These are phyloP conservation scores for Malacoraja senta DNA, from an alignment of 2,797 vertebrate genomes.

Conservation along the genomic window DNA sequence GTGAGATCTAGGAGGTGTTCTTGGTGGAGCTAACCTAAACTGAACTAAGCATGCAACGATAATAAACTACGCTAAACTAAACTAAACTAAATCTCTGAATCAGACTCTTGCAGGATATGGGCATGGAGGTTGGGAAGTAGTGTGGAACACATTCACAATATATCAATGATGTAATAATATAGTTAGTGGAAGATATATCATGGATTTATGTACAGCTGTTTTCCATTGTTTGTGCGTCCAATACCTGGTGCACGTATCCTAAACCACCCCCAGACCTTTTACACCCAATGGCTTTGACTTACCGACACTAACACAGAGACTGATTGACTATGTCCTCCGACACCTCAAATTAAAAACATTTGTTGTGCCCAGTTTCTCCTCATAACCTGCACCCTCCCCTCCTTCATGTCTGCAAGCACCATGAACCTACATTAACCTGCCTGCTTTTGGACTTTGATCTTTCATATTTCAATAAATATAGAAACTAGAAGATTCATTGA, in stretches of 20 bases:
- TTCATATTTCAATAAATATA: not conserved
- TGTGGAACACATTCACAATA: not conserved
- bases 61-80: too few relatives aligned
- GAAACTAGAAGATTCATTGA: not conserved
- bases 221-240: not conserved
- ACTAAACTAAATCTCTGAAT: constrained; percentile 8
- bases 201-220: not conserved
- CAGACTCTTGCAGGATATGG: too few relatives aligned
- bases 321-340: not conserved
- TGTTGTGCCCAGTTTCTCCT: not conserved
- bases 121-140: too few relatives aligned
- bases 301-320: too few relatives aligned
- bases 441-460: not conserved
- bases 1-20: too few relatives aligned
- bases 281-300: not conserved
- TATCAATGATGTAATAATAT: not conserved
- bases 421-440: not conserved
- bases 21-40: too few relatives aligned
- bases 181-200: not conserved
- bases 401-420: not conserved
- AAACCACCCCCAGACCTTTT: not conserved
- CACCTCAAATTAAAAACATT: not conserved
- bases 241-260: not conserved
- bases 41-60: too few relatives aligned
- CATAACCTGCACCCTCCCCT: not conserved